phyloP scores from a whole-genome alignment of 2,113 vertebrate genomes.

The Clinocottus analis region DNA sequence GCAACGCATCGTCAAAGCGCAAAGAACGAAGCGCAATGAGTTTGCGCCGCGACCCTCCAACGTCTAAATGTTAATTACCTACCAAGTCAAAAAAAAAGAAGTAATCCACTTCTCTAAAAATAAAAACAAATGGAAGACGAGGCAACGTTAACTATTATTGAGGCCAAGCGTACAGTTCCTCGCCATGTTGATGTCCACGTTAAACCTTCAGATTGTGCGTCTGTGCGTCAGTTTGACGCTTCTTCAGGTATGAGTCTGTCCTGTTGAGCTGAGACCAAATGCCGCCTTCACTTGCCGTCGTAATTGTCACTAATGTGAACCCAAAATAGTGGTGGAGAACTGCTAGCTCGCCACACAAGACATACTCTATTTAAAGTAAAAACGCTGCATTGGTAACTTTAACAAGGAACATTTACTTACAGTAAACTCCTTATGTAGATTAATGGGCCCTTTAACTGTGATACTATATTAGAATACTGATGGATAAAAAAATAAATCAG shows the following conservation, averaged over 20 bases:
- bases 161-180: neutral
- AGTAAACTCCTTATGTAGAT: neutral
- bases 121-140: neutral
- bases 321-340: neutral
- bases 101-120: no score
- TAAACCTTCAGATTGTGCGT: neutral
- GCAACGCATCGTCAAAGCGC: neutral
- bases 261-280: neutral
- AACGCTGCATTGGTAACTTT: neutral
- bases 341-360: neutral
- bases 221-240: neutral
- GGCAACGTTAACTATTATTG: neutral
- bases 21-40: neutral
- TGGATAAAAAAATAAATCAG: neutral
- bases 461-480: neutral
- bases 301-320: neutral
- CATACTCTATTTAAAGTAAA: neutral
- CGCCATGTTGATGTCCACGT: neutral
- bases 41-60: neutral
- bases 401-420: neutral
- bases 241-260: neutral
- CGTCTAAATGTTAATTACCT: neutral
- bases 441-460: neutral
- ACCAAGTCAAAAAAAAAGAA: neutral
- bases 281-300: conserved; percentile 43